phyloP scores from a whole-genome alignment of 1,140 invertebrate species.

The Hirudo medicinalis region DNA sequence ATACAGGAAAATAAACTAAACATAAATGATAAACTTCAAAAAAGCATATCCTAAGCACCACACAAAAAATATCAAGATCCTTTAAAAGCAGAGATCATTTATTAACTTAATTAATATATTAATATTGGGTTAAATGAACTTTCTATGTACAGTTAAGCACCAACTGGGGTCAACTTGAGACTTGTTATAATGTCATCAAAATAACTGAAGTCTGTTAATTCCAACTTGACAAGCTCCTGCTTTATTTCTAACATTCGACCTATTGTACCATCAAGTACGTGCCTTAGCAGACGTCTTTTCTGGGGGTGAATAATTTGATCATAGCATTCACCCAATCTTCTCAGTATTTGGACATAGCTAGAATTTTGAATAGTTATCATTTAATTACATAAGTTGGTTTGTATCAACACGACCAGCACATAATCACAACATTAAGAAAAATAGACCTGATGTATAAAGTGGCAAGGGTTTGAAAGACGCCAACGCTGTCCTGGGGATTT shows the following conservation, averaged over 20 bases:
- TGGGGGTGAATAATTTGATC: constrained; percentile 85
- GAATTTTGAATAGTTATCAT: constrained; percentile 46
- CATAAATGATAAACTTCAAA: too few relatives aligned
- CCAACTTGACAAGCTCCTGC: constrained; percentile 69
- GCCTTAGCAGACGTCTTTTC: constrained; percentile 64
- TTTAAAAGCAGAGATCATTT: not conserved
- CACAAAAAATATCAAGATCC: not conserved
- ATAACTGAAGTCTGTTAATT: constrained; percentile 70
- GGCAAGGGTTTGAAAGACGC: constrained; percentile 40
- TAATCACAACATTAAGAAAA: not conserved
- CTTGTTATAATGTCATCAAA: constrained; percentile 61
- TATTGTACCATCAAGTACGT: constrained; percentile 62
- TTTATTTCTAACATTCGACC: constrained; percentile 53
- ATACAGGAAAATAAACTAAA: too few relatives aligned
- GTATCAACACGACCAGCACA: not conserved
- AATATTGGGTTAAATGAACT: not conserved
- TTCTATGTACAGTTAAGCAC: constrained; percentile 19
- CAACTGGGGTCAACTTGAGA: constrained; percentile 50
- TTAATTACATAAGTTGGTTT: not conserved
- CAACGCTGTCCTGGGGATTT: constrained; percentile 34
- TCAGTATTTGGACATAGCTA: constrained; percentile 61
- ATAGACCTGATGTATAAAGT: constrained; percentile 48
- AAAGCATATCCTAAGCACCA: too few relatives aligned
- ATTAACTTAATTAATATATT: not conserved
- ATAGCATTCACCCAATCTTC: constrained; percentile 64